These are phyloP conservation scores for Helleia helle DNA, from an alignment of 2,888 invertebrate genomes.

Conservation along the genomic window DNA sequence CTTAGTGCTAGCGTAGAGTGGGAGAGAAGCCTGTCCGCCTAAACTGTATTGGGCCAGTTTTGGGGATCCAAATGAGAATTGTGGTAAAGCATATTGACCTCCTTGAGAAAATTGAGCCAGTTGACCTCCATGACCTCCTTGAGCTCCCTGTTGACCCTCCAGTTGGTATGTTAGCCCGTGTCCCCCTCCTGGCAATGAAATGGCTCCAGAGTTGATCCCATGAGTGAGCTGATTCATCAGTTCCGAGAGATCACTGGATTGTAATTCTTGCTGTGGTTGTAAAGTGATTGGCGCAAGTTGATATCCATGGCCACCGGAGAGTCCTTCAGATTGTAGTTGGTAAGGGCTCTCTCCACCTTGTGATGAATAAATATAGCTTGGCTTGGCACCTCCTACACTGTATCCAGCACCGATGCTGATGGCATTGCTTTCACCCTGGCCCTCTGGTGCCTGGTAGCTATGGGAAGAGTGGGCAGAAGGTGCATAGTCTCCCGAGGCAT, in stretches of 20 bases:
- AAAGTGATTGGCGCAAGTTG: slow-evolving; percentile 55
- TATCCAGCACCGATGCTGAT: slow-evolving; percentile 64
- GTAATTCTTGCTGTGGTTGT: slow-evolving; percentile 39
- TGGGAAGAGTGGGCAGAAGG: slow-evolving; percentile 30
- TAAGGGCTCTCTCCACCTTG: slow-evolving; percentile 27
- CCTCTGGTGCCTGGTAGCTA: slow-evolving; percentile 28
- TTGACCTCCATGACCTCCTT: slow-evolving; percentile 34
- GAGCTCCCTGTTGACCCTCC: slow-evolving; percentile 32
- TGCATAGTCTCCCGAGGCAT: slow-evolving; percentile 44
- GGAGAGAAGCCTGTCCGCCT: slow-evolving; percentile 34
- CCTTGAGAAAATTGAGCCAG: too few species aligned
- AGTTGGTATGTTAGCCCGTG: slow-evolving; percentile 43
- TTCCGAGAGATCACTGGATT: slow-evolving; percentile 47
- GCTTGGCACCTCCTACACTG: slow-evolving; percentile 59
- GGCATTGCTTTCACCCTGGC: slow-evolving; percentile 54
- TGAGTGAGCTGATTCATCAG: slow-evolving; percentile 58
- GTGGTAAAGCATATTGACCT: slow-evolving; percentile 43
- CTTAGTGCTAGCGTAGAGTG: slow-evolving; percentile 56
- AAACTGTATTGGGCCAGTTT: slow-evolving; percentile 40
- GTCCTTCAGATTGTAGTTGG: slow-evolving; percentile 38
- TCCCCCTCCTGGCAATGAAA: slow-evolving; percentile 40
- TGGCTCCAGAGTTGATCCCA: slow-evolving; percentile 46
- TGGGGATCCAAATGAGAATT: slow-evolving; percentile 40
- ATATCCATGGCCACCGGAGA: slow-evolving; percentile 38
- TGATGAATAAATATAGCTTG: slow-evolving; percentile 36